Evolutionary conservation across 1,140 invertebrate species (phyloP).

Genomic region (Saccostrea glomerata): DNA sequence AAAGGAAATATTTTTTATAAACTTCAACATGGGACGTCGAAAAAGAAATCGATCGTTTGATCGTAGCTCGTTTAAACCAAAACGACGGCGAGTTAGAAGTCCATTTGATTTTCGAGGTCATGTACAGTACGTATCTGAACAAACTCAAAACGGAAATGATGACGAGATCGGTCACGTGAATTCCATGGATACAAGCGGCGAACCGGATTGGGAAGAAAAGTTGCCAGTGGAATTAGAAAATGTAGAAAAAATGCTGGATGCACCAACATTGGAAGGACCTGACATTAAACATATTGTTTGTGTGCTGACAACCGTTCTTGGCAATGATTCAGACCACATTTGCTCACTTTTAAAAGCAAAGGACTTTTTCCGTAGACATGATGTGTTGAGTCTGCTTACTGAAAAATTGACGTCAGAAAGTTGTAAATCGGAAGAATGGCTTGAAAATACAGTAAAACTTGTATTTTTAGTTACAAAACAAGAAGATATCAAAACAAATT

Average conservation of each 20-base stretch:
- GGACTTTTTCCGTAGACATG: constrained; percentile 6
- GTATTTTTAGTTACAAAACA: not conserved
- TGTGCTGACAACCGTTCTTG: not conserved
- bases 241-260: not conserved
- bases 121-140: not conserved
- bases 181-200: not conserved
- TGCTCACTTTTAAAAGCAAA: not conserved
- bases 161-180: not conserved
- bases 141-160: not conserved
- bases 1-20: not conserved
- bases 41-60: not conserved
- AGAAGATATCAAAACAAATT: not conserved
- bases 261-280: not conserved
- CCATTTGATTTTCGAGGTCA: not conserved
- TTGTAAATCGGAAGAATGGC: not conserved
- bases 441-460: not conserved
- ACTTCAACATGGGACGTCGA: not conserved
- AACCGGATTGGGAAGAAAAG: not conserved
- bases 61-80: not conserved
- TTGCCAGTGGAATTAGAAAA: not conserved
- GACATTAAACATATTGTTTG: not conserved
- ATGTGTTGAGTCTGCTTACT: not conserved
- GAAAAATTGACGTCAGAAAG: not conserved
- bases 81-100: not conserved
- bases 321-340: not conserved